These are phyloP conservation scores for Malacoraja senta DNA, from an alignment of 2,797 vertebrate genomes.

Conservation along the genomic window DNA sequence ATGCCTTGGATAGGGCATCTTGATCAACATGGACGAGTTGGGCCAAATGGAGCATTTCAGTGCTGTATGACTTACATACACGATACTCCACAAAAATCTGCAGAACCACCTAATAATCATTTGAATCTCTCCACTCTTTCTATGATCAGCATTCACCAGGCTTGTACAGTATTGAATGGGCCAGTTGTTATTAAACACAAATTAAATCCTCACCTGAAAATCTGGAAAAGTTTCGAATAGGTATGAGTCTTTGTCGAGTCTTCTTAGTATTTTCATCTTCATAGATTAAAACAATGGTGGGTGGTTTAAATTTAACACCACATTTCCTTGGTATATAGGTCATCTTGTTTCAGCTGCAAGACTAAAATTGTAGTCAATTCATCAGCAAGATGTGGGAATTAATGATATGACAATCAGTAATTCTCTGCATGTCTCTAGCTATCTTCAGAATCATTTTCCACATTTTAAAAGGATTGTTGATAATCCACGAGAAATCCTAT, in stretches of 20 bases:
- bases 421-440: neutral
- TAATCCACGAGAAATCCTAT: neutral
- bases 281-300: constrained; percentile 78
- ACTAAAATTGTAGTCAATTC: neutral
- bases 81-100: neutral
- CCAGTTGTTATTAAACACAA: neutral
- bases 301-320: constrained; percentile 76
- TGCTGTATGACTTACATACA: too few species aligned
- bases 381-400: neutral
- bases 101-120: neutral
- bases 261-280: constrained; percentile 55
- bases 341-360: constrained; percentile 52
- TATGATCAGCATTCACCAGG: neutral
- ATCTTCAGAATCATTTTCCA: neutral
- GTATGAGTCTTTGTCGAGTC: constrained; percentile 76
- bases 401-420: neutral
- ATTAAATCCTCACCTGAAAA: constrained; percentile 66
- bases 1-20: too few species aligned
- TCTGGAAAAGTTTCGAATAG: constrained; percentile 73
- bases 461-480: neutral
- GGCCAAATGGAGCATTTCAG: too few species aligned
- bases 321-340: constrained; percentile 70
- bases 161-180: neutral
- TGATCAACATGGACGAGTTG: too few species aligned
- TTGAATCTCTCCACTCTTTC: neutral